A percentile compares a stretch with the other conserved stretches of the same genome.
Evolutionary conservation across 1,140 invertebrate genomes (phyloP).

Genomic region (Arctopsyche grandis): DNA sequence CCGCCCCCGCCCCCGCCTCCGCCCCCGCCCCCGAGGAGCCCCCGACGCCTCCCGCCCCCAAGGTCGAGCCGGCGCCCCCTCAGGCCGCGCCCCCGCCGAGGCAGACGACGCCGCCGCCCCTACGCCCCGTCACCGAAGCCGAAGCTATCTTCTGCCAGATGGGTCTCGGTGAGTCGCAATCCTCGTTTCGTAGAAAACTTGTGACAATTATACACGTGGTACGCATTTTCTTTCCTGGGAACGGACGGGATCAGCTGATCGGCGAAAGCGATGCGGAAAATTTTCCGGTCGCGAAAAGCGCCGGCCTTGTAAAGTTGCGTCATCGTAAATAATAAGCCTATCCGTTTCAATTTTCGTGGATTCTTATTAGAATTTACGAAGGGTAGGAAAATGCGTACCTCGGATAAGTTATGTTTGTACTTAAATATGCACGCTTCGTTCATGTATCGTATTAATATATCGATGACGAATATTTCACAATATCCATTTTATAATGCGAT

Average conservation of each 20-base stretch:
- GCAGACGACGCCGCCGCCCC: constrained; percentile 55
- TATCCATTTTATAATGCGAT: no score
- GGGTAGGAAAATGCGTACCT: no score
- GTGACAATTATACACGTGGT: not conserved
- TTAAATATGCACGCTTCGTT: no score
- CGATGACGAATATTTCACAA: no score
- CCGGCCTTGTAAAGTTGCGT: no score
- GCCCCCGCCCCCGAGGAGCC: constrained; percentile 56
- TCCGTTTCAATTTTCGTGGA: no score
- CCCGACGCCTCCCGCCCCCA: constrained; percentile 51
- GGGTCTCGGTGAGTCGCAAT: constrained; percentile 69
- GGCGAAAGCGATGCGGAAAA: no score
- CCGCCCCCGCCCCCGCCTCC: constrained; percentile 48
- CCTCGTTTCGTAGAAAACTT: not conserved
- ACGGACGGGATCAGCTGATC: not conserved
- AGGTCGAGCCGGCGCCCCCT: constrained; percentile 41
- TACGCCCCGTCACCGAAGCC: constrained; percentile 69
- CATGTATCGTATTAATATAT: no score
- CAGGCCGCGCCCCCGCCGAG: constrained; percentile 44
- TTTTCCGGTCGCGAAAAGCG: no score
- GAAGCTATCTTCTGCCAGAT: constrained; percentile 74
- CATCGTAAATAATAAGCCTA: no score
- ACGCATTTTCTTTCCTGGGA: not conserved
- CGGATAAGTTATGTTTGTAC: no score
- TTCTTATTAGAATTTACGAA: no score